Evolutionary conservation across 2,797 vertebrate species (phyloP), one percentile per base, ranked within the genome.

Genomic region (Martes flavigula): DNA sequence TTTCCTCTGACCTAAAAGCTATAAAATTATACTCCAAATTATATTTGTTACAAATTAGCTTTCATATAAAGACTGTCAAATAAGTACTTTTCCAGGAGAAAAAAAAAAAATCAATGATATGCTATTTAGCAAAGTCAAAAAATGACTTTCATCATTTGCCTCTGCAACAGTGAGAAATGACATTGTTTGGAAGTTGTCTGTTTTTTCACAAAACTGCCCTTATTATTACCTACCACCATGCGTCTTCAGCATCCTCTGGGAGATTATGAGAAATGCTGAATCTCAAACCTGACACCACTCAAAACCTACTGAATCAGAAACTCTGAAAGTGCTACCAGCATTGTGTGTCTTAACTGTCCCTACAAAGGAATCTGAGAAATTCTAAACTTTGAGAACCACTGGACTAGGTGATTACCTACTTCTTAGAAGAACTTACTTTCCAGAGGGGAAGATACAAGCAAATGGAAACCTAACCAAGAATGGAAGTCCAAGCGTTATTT

Each of bases 1-100:
- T 82, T 96, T 87, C 32, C 48, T 79, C 54, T 84, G 13, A 48
- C 6, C 4, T 89, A 5, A 83, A 82, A 85, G 48, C 11, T 48
- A 77, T 17, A 66, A 83, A 58, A 79, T 94, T 35, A 38, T 60
- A 79, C 2, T 7, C 64, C 70, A 91, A 54, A 68, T 77, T 17
- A 38, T 23, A 21, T 86, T 84, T 3, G 5, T 51, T 83, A 54
- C 15, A 89, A 84, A 89, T 77, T 38, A 58, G 35, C 4, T 13
- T 78, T 66, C 70, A 66, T 7, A 38, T 60, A 86, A 56, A 51
- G 70, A 56, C 15, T 21, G 48, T 72, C 48, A 86, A 75, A 64
- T 79, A 64, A 43, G 2, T 54, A 0, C 2, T 77, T 86, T 83
- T 72, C 48, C 17, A 90, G 11, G 64, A 10, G 12, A 5, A 27